These are phyloP conservation scores for Tetrapedia diversipes DNA, from an alignment of 2,888 invertebrate species.

Conservation along the genomic window DNA sequence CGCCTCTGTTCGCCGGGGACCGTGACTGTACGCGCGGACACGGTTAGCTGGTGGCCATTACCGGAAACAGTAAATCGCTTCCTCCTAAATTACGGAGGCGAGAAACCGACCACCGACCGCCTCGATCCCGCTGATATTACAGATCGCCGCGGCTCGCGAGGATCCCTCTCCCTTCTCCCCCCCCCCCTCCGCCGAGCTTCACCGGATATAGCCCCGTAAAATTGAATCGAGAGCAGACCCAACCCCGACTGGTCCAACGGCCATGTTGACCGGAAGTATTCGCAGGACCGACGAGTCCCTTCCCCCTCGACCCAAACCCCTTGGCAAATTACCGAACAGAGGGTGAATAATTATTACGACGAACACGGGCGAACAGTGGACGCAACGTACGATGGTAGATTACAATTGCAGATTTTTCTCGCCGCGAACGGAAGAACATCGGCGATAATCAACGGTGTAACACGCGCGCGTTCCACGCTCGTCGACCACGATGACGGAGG, in stretches of 20 bases:
- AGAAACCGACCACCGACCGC: constrained; percentile 56
- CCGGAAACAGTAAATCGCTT: constrained; percentile 76
- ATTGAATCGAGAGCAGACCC: background rate
- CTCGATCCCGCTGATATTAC: constrained; percentile 33
- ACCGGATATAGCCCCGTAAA: too few species aligned
- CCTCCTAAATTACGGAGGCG: constrained; percentile 73
- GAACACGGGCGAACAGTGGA: too few species aligned
- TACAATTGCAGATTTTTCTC: constrained; percentile 46
- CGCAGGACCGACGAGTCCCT: too few species aligned
- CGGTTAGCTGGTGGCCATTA: constrained; percentile 59
- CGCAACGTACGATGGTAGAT: too few species aligned
- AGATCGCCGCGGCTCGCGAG: constrained; percentile 31
- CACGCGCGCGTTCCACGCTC: constrained; percentile 16
- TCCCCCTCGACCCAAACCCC: too few species aligned
- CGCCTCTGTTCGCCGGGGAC: constrained; percentile 35
- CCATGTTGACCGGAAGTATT: too few species aligned
- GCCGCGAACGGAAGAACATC: constrained; percentile 7
- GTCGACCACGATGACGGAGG: background rate
- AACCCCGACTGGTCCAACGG: too few species aligned
- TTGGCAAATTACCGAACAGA: too few species aligned
- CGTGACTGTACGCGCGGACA: constrained; percentile 59
- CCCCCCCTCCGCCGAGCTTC: background rate
- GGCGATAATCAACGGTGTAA: constrained; percentile 30
- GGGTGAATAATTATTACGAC: too few species aligned
- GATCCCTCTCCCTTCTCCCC: constrained; percentile 6